These are phyloP conservation scores for Protonemura montana DNA, from an alignment of 2,888 invertebrate genomes.

Conservation along the genomic window DNA sequence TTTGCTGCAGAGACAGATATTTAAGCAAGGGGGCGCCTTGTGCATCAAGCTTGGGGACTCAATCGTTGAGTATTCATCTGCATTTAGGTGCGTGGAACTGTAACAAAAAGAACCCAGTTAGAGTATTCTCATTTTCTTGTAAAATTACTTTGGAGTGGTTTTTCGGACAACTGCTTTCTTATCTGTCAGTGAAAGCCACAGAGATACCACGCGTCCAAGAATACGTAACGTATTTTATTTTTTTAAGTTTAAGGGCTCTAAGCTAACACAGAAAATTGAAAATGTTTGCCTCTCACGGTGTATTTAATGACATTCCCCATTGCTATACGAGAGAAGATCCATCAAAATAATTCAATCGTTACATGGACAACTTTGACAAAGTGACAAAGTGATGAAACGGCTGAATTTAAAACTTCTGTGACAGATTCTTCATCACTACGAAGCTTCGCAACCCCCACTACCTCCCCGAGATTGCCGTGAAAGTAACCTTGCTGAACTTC, in stretches of 20 bases:
- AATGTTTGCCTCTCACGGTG: not conserved
- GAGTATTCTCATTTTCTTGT: no score
- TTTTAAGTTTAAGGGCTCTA: no score
- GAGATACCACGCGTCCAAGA: no score
- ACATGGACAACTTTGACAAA: no score
- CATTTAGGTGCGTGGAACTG: slow-evolving; percentile 72
- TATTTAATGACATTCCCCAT: not conserved
- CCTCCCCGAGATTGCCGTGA: slow-evolving; percentile 90
- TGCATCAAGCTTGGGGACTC: slow-evolving; percentile 92
- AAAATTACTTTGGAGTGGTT: no score
- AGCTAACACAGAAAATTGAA: no score
- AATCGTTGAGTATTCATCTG: slow-evolving; percentile 85
- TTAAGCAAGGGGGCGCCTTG: slow-evolving; percentile 85
- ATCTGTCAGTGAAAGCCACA: no score
- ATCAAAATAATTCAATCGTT: no score
- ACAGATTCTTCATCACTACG: slow-evolving; percentile 89
- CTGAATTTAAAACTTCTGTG: not conserved
- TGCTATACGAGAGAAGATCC: no score
- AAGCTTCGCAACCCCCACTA: slow-evolving; percentile 94
- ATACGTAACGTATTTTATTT: no score
- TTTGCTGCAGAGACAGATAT: slow-evolving; percentile 86
- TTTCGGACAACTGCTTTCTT: no score
- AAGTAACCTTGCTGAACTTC: slow-evolving; percentile 90
- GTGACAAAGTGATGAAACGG: not conserved
- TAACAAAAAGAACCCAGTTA: no score